Conservation (phyloP, 2,113 vertebrate genomes). For the Aplodontia rufa region DNA sequence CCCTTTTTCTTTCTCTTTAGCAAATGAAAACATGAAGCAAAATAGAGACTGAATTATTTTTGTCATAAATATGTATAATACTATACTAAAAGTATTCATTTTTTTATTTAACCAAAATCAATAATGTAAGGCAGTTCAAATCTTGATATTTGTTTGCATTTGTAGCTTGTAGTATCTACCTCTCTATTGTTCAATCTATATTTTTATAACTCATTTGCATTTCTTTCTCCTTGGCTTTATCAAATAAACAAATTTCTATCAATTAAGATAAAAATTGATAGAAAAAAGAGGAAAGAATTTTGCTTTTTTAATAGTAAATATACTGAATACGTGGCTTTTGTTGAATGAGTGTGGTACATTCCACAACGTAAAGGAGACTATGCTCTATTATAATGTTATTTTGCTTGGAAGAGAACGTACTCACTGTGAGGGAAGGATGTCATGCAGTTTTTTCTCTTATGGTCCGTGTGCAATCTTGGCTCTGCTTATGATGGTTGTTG, state of each 20-base stretch:
- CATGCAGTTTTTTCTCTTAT: background rate
- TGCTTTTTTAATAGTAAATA: background rate
- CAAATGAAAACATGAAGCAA: background rate
- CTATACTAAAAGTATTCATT: background rate
- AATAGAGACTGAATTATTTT: background rate
- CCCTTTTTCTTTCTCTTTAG: background rate
- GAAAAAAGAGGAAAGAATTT: too few relatives aligned
- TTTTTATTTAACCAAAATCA: constrained; percentile 5
- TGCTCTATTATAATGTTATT: background rate
- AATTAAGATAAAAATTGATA: background rate
- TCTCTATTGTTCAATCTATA: background rate
- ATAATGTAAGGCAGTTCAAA: background rate
- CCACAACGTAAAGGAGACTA: background rate
- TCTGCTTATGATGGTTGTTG: background rate
- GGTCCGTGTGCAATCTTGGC: background rate
- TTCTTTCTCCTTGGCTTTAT: background rate
- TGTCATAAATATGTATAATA: background rate
- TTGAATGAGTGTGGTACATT: background rate
- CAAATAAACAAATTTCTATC: background rate
- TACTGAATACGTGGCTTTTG: background rate
- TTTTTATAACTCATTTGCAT: background rate
- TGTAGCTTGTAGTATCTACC: background rate
- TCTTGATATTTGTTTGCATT: constrained; percentile 1
- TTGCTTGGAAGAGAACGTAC: background rate
- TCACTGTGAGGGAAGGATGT: background rate